Evolutionary conservation across 1,140 invertebrate genomes (phyloP).

Genomic region (Cotesia glomerata): DNA sequence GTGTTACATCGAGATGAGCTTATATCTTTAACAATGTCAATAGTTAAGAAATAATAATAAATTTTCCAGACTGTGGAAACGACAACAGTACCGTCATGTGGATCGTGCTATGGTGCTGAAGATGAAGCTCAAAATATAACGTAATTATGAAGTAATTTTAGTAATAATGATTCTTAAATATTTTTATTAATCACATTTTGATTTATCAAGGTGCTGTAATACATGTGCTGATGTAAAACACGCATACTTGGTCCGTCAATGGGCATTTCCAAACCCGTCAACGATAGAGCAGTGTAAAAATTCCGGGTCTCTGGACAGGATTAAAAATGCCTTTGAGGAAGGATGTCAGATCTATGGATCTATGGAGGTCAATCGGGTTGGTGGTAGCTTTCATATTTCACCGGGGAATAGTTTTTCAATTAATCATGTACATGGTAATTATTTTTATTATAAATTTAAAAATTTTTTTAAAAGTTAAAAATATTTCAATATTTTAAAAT

Average conservation of each 20-base stretch:
- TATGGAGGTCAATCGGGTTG: conserved; percentile 94
- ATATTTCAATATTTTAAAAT: no score
- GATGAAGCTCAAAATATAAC: conserved; percentile 67
- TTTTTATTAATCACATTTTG: not conserved
- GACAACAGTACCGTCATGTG: conserved; percentile 64
- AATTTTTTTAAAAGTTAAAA: no score
- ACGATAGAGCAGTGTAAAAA: conserved; percentile 91
- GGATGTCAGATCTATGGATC: conserved; percentile 95
- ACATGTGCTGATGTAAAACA: conserved; percentile 95
- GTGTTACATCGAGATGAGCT: no score
- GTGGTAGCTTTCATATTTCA: conserved; percentile 96
- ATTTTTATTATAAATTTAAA: no score
- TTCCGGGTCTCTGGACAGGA: conserved; percentile 74
- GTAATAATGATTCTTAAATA: not conserved
- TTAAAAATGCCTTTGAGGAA: conserved; percentile 81
- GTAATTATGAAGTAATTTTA: conserved; percentile 62
- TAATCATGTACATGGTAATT: conserved; percentile 87
- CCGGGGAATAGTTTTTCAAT: conserved; percentile 93
- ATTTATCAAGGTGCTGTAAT: conserved; percentile 84
- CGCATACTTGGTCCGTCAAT: conserved; percentile 87
- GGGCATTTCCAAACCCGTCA: conserved; percentile 80
- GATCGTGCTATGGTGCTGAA: conserved; percentile 87
- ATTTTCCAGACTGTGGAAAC: conserved; percentile 60
- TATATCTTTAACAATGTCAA: no score
- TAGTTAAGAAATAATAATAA: no score